Evolutionary conservation across 2,888 invertebrate species (phyloP), one percentile per base, ranked within the genome.

Genomic region (Ptychoptera albimana): DNA sequence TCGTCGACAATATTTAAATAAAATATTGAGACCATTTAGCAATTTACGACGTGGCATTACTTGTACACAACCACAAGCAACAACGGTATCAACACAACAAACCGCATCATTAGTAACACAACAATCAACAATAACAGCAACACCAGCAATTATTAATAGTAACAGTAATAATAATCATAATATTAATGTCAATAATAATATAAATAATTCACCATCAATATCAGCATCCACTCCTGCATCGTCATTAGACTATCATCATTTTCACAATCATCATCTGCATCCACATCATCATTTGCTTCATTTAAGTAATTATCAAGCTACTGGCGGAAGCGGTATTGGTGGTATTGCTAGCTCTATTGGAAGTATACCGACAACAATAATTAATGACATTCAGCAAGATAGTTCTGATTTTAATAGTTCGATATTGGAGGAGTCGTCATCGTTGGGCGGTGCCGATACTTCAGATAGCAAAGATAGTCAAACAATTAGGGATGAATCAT

Each of bases 391-490:
- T 14, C 39, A 46, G 1, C 48, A 50, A 34, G 48, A 49, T 14
- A 58, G 59, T 48, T 52, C 61, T 11, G 64, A 65, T 39, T 60
- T 65, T 35, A 64, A 63, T 50, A 61, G 64, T 8, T 55, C 62
- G 30, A 52, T 65, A 31, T 51, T 64, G 42, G 64, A 64, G 49
- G 65, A 64, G 51, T 65, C 64, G 9, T 61, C 63, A 34, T 65
- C 64, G 2, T 50, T 64, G 44, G 63, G 64, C 30, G 65, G 61
- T 36, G 63, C 59, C 46, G 66, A 73, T 37, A 69, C 77, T 23
- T 64, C 64, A 13, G 76, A 82, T 50, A 87, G 82, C 52, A 87
- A 87, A 60, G 88, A 89, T 57, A 88, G 86, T 55, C 75, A 83
- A 54, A 75, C 77, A 14, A 71, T 80, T 8, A 86, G 87, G 61